Base-by-base conservation (phyloP, 2,113 vertebrate species). In the Petroica traversi region DNA sequence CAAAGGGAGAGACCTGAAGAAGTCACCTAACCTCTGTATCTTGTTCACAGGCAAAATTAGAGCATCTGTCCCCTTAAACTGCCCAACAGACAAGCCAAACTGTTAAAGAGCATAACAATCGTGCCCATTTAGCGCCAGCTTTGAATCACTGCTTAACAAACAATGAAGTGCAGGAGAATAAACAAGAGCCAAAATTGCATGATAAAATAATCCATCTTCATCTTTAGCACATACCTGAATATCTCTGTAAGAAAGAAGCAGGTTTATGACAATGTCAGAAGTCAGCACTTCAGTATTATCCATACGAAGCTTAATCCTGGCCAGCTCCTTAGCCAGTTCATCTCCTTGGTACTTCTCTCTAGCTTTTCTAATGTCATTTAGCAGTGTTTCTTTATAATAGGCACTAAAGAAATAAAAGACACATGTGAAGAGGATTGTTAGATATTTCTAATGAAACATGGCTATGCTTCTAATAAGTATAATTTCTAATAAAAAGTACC, bases 181-280 rank as follows among this genome's bases (percentile, higher is more conserved):
- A 72, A 38, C 8, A 69, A 69, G 25, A 69, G 40, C 8, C 36
- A 84, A 93, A 94, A 77, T 7, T 13, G 7, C 40, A 73, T 0
- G 0, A 28, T 55, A 73, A 77, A 78, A 80, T 12, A 74, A 63
- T 24, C 29, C 74, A 76, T 11, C 24, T 69, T 54, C 49, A 28
- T 71, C n/a, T 78, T 85, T 36, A 67, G 49, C 77, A 67, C 63
- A 68, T 97, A 99, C 99, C 99, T 99, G 99, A 92, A 99, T 99
- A 96, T 99, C 99, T 90, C 99, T 98, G 98, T 99, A 99, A 69
- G 99, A 99, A 91, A 99, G 99, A 54, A 99, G 98, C 80, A 99
- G 98, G 96, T 99, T 99, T 97, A 99, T 99, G 85, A 99, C 97
- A 62, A 99, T 99, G 92, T 99, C 99, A 95, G 99, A 98, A 31